Evolutionary conservation across 2,113 vertebrate species (phyloP).

Genomic region (Pipra filicauda): DNA sequence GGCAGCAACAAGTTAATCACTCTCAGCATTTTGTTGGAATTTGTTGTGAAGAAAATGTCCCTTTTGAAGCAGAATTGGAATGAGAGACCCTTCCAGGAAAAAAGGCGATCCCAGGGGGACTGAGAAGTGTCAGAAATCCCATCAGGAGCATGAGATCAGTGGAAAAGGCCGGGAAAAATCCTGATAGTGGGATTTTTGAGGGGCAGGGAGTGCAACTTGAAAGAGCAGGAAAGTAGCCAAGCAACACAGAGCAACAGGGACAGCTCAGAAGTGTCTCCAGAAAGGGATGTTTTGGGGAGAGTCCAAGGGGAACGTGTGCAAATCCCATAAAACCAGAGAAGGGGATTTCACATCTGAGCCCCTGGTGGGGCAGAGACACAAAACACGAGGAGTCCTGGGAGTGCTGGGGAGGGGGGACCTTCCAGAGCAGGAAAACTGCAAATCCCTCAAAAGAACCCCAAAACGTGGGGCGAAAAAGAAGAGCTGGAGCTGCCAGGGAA

Average conservation of each 20-base stretch:
- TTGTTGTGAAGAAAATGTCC: neutral
- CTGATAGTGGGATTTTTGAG: neutral
- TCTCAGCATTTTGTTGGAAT: neutral
- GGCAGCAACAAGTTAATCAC: neutral
- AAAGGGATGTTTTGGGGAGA: neutral
- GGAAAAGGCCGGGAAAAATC: neutral
- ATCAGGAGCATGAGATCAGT: neutral
- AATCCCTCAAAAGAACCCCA: neutral
- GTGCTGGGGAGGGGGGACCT: fast-evolving
- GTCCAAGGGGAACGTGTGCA: neutral
- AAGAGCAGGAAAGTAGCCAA: neutral
- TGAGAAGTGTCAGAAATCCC: slow-evolving; percentile 9
- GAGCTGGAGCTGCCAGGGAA: fast-evolving
- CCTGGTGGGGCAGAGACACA: neutral
- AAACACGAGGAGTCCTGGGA: neutral
- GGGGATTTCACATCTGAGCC: neutral
- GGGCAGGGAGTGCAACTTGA: neutral
- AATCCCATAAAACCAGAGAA: neutral
- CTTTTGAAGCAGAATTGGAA: neutral
- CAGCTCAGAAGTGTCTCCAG: neutral
- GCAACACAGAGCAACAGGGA: neutral
- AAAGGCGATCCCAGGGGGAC: neutral
- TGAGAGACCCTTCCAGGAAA: neutral
- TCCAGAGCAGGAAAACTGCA: neutral
- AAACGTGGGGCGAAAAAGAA: neutral